Evolutionary conservation across 2,797 vertebrate species (phyloP).

Genomic region (Syncerus caffer): DNA sequence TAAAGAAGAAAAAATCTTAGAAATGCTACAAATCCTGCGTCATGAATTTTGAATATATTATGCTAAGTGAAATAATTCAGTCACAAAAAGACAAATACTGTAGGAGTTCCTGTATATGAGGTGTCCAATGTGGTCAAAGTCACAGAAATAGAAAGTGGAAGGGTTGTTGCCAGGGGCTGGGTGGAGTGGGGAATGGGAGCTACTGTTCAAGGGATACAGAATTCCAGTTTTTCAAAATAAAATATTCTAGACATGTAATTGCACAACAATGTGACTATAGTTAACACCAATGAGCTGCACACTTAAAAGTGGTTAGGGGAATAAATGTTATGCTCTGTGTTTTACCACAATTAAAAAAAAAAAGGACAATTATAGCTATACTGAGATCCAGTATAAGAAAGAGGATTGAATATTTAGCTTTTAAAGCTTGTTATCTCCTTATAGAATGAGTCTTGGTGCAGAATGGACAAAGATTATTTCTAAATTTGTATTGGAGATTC

Average conservation of each 20-base stretch:
- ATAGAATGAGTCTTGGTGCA: not conserved
- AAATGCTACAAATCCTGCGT: not conserved
- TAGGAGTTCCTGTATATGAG: not conserved
- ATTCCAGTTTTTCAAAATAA: not conserved
- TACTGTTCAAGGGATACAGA: not conserved
- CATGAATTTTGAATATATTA: not conserved
- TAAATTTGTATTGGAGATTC: slow-evolving; percentile 30
- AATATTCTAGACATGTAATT: not conserved
- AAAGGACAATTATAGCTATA: not conserved
- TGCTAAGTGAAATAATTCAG: not conserved
- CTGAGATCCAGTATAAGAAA: not conserved
- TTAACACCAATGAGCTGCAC: not conserved
- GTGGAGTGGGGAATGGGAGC: not conserved
- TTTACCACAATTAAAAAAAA: not conserved
- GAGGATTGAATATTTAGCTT: not conserved
- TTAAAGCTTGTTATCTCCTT: not conserved
- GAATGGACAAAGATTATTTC: slow-evolving; percentile 46
- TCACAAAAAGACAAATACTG: not conserved
- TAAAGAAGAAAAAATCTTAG: not conserved
- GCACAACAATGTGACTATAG: not conserved
- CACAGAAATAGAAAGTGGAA: not conserved
- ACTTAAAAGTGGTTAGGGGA: not conserved
- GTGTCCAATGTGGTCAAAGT: not conserved
- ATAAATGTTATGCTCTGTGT: not conserved
- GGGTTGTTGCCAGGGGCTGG: no score